A percentile compares a stretch with the other conserved stretches of the same genome.
Evolutionary conservation across 2,888 invertebrate genomes (phyloP).

Genomic region (Portevinia maculata): DNA sequence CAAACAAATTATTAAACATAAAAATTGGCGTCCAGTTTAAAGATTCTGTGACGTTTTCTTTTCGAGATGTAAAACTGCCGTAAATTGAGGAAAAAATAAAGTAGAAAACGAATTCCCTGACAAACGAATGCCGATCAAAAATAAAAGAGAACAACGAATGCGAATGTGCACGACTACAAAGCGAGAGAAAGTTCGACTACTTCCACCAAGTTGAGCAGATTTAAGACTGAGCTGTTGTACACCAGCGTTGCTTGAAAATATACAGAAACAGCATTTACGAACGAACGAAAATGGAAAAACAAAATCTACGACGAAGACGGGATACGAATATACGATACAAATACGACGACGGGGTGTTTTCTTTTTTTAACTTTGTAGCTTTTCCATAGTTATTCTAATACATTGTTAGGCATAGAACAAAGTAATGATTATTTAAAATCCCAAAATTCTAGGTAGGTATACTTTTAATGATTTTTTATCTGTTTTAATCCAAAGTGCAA

Average conservation of each 20-base stretch:
- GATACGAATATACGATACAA: not conserved
- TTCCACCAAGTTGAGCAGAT: constrained; percentile 62
- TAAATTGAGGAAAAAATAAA: constrained; percentile 19
- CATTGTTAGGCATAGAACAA: constrained; percentile 35
- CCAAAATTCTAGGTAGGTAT: no score
- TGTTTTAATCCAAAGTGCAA: no score
- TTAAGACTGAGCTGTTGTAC: constrained; percentile 47
- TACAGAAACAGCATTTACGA: constrained; percentile 3
- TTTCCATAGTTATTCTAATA: constrained; percentile 19
- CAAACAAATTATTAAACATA: constrained; percentile 62
- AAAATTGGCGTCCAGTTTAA: constrained; percentile 44
- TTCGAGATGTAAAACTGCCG: constrained; percentile 16
- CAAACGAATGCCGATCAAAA: constrained; percentile 2
- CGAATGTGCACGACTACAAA: constrained; percentile 23
- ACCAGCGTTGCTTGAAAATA: constrained; percentile 48
- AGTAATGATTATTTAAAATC: no score
- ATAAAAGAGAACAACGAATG: constrained; percentile 21
- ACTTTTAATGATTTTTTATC: no score
- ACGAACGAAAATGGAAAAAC: no score
- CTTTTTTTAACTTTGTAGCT: constrained; percentile 38
- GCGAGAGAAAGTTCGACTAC: constrained; percentile 26
- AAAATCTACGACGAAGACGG: constrained; percentile 26
- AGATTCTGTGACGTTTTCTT: not conserved
- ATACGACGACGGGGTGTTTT: constrained; percentile 35
- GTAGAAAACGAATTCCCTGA: not conserved